Percentiles rank a stretch among this genome's conserved stretches.
phyloP scores from a whole-genome alignment of 2,113 vertebrate genomes.

The Siphamia tubifer region DNA sequence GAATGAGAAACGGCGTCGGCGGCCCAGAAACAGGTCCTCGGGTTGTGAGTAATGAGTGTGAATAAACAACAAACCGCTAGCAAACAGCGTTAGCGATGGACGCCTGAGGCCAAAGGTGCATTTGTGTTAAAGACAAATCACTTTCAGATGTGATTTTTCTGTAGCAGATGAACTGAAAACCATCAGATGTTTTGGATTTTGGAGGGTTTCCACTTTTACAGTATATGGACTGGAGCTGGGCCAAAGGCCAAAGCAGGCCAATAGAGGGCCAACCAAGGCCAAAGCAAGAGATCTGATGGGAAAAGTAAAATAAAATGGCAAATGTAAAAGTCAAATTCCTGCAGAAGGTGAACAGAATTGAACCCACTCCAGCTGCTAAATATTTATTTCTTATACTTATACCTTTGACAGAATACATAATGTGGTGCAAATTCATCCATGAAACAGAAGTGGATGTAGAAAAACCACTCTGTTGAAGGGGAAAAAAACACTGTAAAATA shows the following conservation, averaged over 20 bases:
- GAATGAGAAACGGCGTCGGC: not conserved
- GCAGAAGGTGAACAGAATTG: not conserved
- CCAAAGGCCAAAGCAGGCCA: not conserved
- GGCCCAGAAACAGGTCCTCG: not conserved
- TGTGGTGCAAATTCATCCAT: not conserved
- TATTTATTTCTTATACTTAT: conserved; percentile 14
- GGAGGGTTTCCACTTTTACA: not conserved
- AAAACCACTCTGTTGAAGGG: no score
- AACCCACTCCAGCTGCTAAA: conserved; percentile 1
- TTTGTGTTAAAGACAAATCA: not conserved
- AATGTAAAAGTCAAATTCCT: no score
- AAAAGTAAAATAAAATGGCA: not conserved
- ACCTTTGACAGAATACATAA: not conserved
- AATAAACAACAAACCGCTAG: not conserved
- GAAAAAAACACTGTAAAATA: no score
- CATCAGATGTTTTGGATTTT: not conserved
- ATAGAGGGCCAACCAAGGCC: not conserved
- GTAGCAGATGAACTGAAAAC: not conserved
- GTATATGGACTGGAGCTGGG: not conserved
- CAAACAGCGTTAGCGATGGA: not conserved
- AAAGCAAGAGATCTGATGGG: no score
- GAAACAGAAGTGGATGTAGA: no score
- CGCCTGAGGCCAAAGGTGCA: not conserved
- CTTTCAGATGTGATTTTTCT: not conserved
- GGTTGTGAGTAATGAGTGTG: conserved; percentile 31